phyloP scores from a whole-genome alignment of 2,113 vertebrate genomes.

The Hystrix brachyura region DNA sequence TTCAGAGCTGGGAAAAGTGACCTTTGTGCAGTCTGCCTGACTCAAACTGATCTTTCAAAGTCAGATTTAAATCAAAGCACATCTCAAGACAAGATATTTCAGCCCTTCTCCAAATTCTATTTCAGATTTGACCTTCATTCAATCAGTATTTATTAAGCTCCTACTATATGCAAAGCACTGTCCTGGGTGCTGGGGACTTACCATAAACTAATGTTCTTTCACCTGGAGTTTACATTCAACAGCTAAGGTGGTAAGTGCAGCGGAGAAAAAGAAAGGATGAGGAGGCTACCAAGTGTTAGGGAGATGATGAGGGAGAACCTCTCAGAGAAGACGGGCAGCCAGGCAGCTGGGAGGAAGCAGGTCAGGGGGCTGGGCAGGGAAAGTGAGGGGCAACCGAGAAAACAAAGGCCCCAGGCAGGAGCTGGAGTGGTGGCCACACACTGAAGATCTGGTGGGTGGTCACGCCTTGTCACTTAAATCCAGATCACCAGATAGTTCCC shows the following conservation, averaged over 20 bases:
- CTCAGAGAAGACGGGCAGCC: not conserved
- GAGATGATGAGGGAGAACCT: not conserved
- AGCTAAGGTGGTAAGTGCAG: not conserved
- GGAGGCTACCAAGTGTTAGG: not conserved
- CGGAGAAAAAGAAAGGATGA: not conserved
- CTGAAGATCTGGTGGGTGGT: not conserved
- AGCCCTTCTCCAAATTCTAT: not conserved
- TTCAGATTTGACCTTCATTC: not conserved
- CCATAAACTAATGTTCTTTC: not conserved
- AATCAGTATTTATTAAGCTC: not conserved
- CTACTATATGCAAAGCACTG: not conserved
- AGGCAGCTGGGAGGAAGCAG: not conserved
- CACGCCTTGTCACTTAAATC: not conserved
- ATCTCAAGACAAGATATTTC: not conserved
- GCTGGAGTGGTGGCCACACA: not conserved
- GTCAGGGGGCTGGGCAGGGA: too few species aligned
- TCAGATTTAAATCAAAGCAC: not conserved
- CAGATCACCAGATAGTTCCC: not conserved
- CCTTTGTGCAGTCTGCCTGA: not conserved
- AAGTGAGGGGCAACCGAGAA: rapidly evolving
- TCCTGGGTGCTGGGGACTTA: not conserved
- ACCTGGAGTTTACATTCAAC: not conserved
- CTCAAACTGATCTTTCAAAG: not conserved
- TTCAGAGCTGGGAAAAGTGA: not conserved
- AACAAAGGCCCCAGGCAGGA: not conserved